A percentile compares a stretch with the other conserved stretches of the same genome.
Evolutionary conservation across 2,888 invertebrate genomes (phyloP).

Genomic region (Drosophila meridionalis): DNA sequence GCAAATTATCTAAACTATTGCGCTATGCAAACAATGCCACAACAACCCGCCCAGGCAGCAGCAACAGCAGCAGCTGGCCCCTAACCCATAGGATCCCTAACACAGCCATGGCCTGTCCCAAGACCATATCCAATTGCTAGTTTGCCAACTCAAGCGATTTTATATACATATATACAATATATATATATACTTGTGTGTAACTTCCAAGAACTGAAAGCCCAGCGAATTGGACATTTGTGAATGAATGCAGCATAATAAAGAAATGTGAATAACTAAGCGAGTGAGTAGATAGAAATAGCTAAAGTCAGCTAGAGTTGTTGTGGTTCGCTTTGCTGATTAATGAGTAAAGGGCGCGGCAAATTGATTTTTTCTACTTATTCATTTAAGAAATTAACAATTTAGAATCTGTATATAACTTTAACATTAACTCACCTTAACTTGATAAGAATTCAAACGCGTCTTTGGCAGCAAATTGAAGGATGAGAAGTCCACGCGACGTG

Average conservation of each 20-base stretch:
- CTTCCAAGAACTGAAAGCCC: slow-evolving; percentile 56
- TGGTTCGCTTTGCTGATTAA: slow-evolving; percentile 29
- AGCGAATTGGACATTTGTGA: slow-evolving; percentile 52
- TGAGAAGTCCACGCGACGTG: slow-evolving; percentile 96
- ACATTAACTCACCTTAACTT: slow-evolving; percentile 94
- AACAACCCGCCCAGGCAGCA: slow-evolving; percentile 13
- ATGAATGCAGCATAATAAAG: slow-evolving; percentile 38
- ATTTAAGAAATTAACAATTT: not conserved
- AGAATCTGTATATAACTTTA: not conserved
- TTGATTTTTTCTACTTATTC: slow-evolving; percentile 15
- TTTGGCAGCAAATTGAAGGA: slow-evolving; percentile 97
- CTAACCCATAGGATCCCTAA: not conserved
- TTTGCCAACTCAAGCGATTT: slow-evolving; percentile 66
- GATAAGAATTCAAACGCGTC: slow-evolving; percentile 99
- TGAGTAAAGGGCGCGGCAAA: slow-evolving; percentile 12
- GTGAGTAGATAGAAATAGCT: slow-evolving; percentile 15
- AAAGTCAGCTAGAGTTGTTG: slow-evolving; percentile 27
- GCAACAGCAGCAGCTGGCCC: not conserved
- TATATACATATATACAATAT: not conserved
- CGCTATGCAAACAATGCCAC: slow-evolving; percentile 57
- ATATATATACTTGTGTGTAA: slow-evolving; percentile 29
- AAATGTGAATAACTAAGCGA: slow-evolving; percentile 26
- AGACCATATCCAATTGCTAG: slow-evolving; percentile 68
- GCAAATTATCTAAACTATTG: slow-evolving; percentile 54
- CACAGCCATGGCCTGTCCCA: slow-evolving; percentile 42